Evolutionary conservation across 2,113 vertebrate genomes (phyloP), one percentile per base, ranked within the genome.

Genomic region (Crypturellus undulatus): DNA sequence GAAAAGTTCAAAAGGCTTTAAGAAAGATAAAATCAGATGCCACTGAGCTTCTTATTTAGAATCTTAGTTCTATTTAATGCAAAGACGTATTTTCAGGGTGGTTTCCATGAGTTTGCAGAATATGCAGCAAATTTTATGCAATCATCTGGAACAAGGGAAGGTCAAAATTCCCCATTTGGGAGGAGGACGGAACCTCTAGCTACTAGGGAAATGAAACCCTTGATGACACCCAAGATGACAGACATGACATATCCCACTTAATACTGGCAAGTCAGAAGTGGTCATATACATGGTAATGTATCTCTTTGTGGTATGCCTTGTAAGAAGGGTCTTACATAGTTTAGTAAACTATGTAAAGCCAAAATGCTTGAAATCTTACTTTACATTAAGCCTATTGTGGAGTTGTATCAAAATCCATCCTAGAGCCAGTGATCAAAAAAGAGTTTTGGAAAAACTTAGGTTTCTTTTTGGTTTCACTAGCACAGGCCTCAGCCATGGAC

Each of bases 1-100:
- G 88, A 89, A 45, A 94, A 81, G 90, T 86, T 96, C 87, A 84
- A 75, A 93, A 81, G 65, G 38, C 34, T 81, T 84, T 59, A 80
- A 34, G 51, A 90, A 84, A 84, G 69, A 84, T 3, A 87, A 79
- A 90, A 87, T 62, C 58, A 69, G n/a, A 81, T 76, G 43, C 65
- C 90, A 86, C 28, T 9, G 28, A 89, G 17, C 20, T 88, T 34
- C 47, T 88, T 77, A 80, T 51, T 90, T 68, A 71, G 28, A 45
- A 38, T 20, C 64, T 78, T 64, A 59, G 25, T 69, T 82, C 47
- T 36, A 79, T 38, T 12, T 6, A 84, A 60, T 72, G 26, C 18
- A 60, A 89, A 87, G 17, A 79, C 78, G 30, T 90, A 79, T 45
- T 84, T 93, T 84, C 69, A 86, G 36, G 47, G 30, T 86, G 28